Evolutionary conservation across 2,888 invertebrate species (phyloP), one percentile per base, ranked within the genome.

Genomic region (Volucella inflata): DNA sequence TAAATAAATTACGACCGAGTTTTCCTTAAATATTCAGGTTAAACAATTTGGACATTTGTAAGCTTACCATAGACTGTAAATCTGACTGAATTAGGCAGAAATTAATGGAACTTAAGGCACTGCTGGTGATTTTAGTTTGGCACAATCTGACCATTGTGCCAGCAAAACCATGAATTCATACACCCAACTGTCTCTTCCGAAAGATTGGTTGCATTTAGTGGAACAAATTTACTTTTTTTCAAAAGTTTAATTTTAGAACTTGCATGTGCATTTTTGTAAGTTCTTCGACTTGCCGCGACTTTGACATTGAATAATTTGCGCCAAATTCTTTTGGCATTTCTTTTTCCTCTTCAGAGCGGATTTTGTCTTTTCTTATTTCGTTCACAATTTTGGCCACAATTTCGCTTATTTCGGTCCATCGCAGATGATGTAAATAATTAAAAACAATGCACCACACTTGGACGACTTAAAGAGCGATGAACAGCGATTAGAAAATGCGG

Each of bases 231-330:
- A 21, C 21, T 21, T 21, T 21, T 21, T 21, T 21, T 21, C 21
- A 21, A 21, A 21, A 21, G 4, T 21, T 40, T 65, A 65, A 50
- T 50, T 40, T 50, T 65, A 65, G 50, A 65, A 50, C 38, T 17
- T 50, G 50, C 50, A 36, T 36, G 64, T 64, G 62, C 16, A 59
- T 30, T 6, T 30, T 6, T 30, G 30, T 6, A 30, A 30, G 12
- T 60, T 44, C 38, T 50, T 50, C 17, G 50, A 65, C 17, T 65
- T 50, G 38, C 36, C 57, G n/a, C 30, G 60, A 62, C 60, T 46
- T 62, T 46, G 21, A 36, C 30, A 30, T 30, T 30, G 30, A 30
- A 30, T 30, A 30, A 30, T 30, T 30, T 30, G 30, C 30, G 6
- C 30, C 30, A 30, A 30, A 30, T 30, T 55, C 53, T 14, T 36